These are phyloP conservation scores for Eupleurogrammus muticus DNA, from an alignment of 2,797 vertebrate genomes.

Conservation along the genomic window DNA sequence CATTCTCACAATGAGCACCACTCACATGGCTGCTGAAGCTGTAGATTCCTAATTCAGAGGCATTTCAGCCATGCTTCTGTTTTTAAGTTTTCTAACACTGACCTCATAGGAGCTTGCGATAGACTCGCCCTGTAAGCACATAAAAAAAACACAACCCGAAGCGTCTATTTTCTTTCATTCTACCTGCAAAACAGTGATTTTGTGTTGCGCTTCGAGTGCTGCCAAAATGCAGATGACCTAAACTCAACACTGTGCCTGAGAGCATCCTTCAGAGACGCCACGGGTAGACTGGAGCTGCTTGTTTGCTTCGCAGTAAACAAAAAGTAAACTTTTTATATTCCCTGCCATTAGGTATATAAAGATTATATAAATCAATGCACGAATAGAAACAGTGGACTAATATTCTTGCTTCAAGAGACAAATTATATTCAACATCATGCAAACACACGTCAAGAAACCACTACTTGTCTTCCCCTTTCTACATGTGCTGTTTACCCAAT, in stretches of 20 bases:
- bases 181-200: background rate
- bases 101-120: too few species aligned
- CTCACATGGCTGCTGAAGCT: too few species aligned
- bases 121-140: too few species aligned
- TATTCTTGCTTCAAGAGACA: slow-evolving; percentile 32
- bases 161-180: too few species aligned
- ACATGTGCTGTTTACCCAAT: too few species aligned
- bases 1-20: too few species aligned
- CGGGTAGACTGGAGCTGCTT: background rate
- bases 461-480: background rate
- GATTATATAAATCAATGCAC: background rate
- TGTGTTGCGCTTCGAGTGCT: background rate
- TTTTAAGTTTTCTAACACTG: too few species aligned
- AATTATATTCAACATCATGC: slow-evolving; percentile 9
- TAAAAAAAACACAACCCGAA: background rate
- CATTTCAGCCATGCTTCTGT: too few species aligned
- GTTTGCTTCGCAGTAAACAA: slow-evolving; percentile 11
- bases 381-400: background rate
- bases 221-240: background rate
- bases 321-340: background rate
- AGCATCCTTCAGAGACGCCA: background rate
- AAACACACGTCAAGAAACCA: slow-evolving; percentile 7
- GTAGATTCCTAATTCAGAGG: too few species aligned
- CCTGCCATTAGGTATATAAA: background rate
- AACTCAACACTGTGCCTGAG: background rate